Base-by-base conservation (phyloP, 2,888 invertebrate species). In the Eupithecia abbreviata region DNA sequence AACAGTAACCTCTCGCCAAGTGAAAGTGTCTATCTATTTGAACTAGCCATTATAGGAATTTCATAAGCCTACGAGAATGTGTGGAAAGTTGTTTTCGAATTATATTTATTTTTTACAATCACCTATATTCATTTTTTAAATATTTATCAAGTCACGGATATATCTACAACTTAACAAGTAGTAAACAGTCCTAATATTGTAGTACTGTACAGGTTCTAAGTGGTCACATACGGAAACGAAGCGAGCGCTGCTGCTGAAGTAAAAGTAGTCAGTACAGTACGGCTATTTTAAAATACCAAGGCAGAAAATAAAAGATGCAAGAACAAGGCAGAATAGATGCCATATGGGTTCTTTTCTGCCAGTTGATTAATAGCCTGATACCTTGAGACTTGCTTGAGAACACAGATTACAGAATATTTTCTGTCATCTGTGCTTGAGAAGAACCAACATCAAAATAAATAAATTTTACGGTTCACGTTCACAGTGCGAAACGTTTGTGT, bases 21-120 rank as follows among this genome's bases (percentile, higher is more conserved):
- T 85, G 86, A 87, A 87, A 87, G 86, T 87, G 79, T 78, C 77
- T 74, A 69, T 74, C 66, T 75, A 79, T 73, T 76, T 74, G n/a
- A 62, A n/a, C n/a, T 68, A 68, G 43, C 67, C 67, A 71, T 62
- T 76, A 66, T 81, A 81, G 75, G 77, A 79, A 76, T 81, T 74
- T 79, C 77, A 76, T 78, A 77, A 74, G 76, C 77, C 75, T 73
- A 68, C 18, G 47, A 49, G 70, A 72, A 78, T 78, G 45, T 42
- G 66, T 74, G 79, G 81, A 83, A 81, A 83, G 82, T 82, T 51
- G 76, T 74, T 62, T 62, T 62, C 3, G 58, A 62, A 62, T 30
- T 0, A 58, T 58, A n/a, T n/a, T n/a, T n/a, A n/a, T n/a, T 9
- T 58, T 58, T 62, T 58, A 2, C 12, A 4, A 62, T 62, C 10